phyloP scores from a whole-genome alignment of 2,113 vertebrate genomes.

The Leucosticte australis region DNA sequence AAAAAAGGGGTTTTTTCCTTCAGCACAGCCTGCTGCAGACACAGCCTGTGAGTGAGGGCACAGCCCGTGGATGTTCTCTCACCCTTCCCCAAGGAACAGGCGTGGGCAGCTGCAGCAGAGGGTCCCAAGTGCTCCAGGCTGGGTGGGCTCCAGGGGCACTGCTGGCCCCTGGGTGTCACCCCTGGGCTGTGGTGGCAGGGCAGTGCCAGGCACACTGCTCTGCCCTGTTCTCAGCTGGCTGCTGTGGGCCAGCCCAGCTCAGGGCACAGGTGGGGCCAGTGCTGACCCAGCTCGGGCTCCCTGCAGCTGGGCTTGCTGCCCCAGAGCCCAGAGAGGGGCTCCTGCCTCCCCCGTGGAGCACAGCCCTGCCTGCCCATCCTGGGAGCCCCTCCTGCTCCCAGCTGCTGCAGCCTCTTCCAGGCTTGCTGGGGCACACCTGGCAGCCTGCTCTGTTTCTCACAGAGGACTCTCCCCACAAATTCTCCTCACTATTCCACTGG shows the following conservation, averaged over 20 bases:
- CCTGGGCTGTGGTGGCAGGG: background rate
- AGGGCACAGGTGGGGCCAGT: rapidly evolving
- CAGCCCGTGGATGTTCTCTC: background rate
- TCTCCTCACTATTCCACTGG: background rate
- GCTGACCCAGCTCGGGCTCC: background rate
- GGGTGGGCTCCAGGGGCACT: rapidly evolving
- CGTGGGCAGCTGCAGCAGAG: background rate
- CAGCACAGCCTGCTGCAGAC: background rate
- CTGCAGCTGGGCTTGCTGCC: background rate
- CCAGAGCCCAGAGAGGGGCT: background rate
- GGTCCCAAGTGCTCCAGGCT: background rate
- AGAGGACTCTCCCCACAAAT: background rate
- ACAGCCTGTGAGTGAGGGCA: background rate
- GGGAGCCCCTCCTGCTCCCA: background rate
- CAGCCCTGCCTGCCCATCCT: rapidly evolving
- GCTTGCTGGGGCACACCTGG: background rate
- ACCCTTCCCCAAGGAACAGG: no score
- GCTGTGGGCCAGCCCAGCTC: rapidly evolving
- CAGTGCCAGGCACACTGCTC: no score
- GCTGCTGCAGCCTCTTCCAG: background rate
- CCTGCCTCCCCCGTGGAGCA: background rate
- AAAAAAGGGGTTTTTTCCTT: background rate
- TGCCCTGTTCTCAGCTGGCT: background rate
- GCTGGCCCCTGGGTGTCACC: background rate
- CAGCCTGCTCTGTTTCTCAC: background rate